Conservation (phyloP, 2,113 vertebrate genomes). For the Caranx ignobilis region DNA sequence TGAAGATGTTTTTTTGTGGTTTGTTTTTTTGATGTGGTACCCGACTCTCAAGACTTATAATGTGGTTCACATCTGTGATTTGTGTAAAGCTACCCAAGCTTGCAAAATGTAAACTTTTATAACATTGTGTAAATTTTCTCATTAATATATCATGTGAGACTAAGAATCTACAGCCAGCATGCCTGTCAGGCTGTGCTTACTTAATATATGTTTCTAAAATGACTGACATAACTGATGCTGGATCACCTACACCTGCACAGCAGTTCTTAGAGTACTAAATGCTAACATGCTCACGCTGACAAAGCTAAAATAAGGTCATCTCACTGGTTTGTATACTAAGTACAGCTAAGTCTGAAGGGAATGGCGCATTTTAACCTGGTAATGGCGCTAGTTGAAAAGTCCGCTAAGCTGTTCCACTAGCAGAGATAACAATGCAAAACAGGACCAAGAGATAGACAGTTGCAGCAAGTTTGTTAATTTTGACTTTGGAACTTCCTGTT, state of each 20-base stretch:
- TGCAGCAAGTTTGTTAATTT: conserved; percentile 22
- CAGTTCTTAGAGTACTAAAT: neutral
- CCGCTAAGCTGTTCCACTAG: too few relatives aligned
- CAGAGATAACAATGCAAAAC: neutral
- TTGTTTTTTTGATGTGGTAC: neutral
- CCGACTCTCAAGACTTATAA: too few relatives aligned
- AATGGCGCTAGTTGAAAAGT: neutral
- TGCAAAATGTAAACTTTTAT: neutral
- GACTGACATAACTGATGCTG: too few relatives aligned
- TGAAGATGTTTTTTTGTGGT: neutral
- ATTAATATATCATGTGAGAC: neutral
- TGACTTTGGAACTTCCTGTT: conserved; percentile 15
- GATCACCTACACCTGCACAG: too few relatives aligned
- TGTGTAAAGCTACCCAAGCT: too few relatives aligned
- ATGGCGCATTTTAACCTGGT: too few relatives aligned
- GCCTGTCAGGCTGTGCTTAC: neutral
- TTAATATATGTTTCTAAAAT: too few relatives aligned
- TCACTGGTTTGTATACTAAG: too few relatives aligned
- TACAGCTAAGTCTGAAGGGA: too few relatives aligned
- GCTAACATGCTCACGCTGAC: neutral
- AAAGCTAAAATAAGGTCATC: neutral
- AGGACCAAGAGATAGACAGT: neutral
- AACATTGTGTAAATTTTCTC: neutral
- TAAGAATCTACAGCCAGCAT: neutral
- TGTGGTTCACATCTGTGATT: too few relatives aligned